Percentiles rank a stretch among this genome's conserved stretches.
These are phyloP conservation scores for Lycopodina hypogea DNA, from an alignment of 37 sponge, comb jelly and placozoan genomes.

Conservation along the genomic window DNA sequence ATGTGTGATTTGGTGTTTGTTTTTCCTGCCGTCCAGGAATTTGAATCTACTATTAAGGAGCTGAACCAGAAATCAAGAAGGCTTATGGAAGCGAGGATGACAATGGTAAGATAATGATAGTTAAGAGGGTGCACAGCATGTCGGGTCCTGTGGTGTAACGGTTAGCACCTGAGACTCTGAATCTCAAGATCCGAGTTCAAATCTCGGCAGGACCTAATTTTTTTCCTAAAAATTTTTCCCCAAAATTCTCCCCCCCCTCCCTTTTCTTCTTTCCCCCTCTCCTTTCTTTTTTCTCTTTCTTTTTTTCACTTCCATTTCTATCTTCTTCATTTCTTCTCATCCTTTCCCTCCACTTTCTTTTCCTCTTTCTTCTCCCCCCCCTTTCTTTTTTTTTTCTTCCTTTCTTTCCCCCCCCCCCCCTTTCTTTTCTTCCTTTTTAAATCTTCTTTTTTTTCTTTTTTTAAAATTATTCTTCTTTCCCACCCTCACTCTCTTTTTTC, in stretches of 20 bases:
- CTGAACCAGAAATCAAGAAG: constrained; percentile 20
- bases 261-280: neutral
- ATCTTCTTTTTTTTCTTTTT: too few relatives aligned
- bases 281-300: neutral
- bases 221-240: neutral
- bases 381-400: neutral
- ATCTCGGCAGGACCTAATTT: constrained; percentile 91
- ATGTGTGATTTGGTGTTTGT: neutral
- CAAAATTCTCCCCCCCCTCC: neutral
- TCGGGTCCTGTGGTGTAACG: constrained; percentile 91
- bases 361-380: neutral
- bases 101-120: too few relatives aligned
- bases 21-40: constrained; percentile 18
- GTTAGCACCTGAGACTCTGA: constrained; percentile 98
- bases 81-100: neutral
- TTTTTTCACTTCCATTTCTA: constrained; percentile 9
- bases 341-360: constrained; percentile 55
- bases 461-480: too few relatives aligned
- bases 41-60: constrained; percentile 51
- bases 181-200: constrained; percentile 97
- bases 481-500: too few relatives aligned
- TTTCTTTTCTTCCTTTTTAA: neutral
- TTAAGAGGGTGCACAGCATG: too few relatives aligned
- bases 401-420: neutral
- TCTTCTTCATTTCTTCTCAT: neutral